Evolutionary conservation across 2,888 invertebrate species (phyloP).

Genomic region (Stramonita haemastoma): DNA sequence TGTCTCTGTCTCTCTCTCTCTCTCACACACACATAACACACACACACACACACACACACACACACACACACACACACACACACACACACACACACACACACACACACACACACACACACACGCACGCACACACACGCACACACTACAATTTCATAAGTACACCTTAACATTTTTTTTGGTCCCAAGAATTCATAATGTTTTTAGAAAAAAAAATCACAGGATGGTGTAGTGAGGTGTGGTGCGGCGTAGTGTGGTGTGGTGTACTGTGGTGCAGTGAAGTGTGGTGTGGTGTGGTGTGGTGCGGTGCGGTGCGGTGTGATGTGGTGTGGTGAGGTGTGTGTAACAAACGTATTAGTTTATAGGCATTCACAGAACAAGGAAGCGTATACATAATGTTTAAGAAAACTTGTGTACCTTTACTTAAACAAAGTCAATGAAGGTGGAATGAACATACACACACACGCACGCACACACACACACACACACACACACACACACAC

Average conservation of each 20-base stretch:
- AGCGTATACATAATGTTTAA: not conserved
- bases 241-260: not conserved
- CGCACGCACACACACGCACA: no score
- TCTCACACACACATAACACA: no score
- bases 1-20: no score
- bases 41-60: no score
- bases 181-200: no score
- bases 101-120: not conserved
- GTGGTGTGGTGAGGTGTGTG: not conserved
- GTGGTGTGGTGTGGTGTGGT: not conserved
- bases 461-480: constrained; percentile 21
- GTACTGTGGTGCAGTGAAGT: not conserved
- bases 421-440: not conserved
- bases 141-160: no score
- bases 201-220: no score
- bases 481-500: not conserved
- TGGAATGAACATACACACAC: not conserved
- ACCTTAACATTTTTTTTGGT: no score
- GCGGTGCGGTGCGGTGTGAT: not conserved
- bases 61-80: not conserved
- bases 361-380: not conserved
- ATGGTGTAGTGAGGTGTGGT: not conserved
- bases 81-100: not conserved
- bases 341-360: not conserved
- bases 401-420: not conserved